Evolutionary conservation across 2,888 invertebrate genomes (phyloP).

Genomic region (Eubasilissa splendida): DNA sequence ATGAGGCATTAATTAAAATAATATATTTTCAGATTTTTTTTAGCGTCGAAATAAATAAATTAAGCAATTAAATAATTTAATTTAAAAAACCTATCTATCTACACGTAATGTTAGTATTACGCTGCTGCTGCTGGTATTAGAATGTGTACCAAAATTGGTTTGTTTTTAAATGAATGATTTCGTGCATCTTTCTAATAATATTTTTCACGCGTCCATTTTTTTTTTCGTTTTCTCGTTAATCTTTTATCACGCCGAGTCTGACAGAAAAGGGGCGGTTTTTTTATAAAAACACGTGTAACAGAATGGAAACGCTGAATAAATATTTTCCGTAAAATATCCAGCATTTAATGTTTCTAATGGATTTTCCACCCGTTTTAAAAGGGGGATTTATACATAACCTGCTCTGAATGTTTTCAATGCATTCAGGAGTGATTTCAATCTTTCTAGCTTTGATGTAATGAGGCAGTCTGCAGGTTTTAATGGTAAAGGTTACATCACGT

Average conservation of each 20-base stretch:
- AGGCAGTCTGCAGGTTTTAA: too few relatives aligned
- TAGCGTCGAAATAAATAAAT: too few relatives aligned
- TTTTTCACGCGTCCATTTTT: slow-evolving; percentile 1
- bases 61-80: too few relatives aligned
- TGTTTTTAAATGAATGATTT: too few relatives aligned
- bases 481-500: too few relatives aligned
- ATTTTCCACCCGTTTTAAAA: not conserved
- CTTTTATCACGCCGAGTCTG: slow-evolving; percentile 17
- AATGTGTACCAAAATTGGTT: too few relatives aligned
- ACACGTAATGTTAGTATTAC: too few relatives aligned
- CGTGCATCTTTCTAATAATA: not conserved
- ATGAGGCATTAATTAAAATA: too few relatives aligned
- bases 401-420: not conserved
- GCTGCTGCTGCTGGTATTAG: too few relatives aligned
- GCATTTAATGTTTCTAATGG: slow-evolving; percentile 8
- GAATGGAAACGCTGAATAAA: slow-evolving; percentile 15
- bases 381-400: not conserved
- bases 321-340: not conserved
- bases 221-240: not conserved
- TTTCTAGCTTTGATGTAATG: slow-evolving; percentile 8
- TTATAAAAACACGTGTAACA: slow-evolving; percentile 16
- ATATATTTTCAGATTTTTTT: too few relatives aligned
- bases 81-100: too few relatives aligned
- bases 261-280: not conserved
- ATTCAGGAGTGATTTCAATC: not conserved